Evolutionary conservation across 2,113 vertebrate genomes (phyloP), one percentile per base, ranked within the genome.

Genomic region (Formicarius rufipectus): DNA sequence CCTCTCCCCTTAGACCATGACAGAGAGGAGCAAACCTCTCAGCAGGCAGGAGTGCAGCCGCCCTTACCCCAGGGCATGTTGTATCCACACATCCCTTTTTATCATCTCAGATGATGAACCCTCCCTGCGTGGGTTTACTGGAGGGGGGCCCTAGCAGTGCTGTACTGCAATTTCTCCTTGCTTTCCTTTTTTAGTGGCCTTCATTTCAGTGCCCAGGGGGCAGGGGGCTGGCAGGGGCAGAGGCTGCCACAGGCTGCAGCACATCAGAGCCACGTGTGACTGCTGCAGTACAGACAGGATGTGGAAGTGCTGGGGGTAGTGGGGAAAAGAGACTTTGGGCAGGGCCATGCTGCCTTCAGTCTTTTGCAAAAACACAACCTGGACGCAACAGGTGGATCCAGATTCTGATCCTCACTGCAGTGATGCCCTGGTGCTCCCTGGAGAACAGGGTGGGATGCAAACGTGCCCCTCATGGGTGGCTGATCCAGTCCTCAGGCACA

Each of bases 211-310:
- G 33, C 3, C 0, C 39, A 59, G 31, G 0, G 1, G 37, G 22
- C 59, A 69, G 27, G 25, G 21, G 56, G 9, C 49, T 63, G 42
- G 10, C 28, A 63, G 39, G 27, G 37, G 2, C 45, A 31, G 49
- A 40, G 58, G 14, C 42, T 60, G 45, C 18, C 45, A 39, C 23
- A 0, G 1, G 7, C 82, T 12, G 14, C 35, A 66, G 59, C 58
- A 60, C 77, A 58, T n/a, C 67, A 74, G 81, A 67, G 50, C 68
- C 0, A 0, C 2, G 9, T 33, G 59, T 0, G 7, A 24, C 25
- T 1, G 4, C 58, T 0, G 2, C 44, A 35, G 19, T 10, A 6
- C 0, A 1, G 49, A 8, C 6, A 11, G 49, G 40, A n/a, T 4
- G n/a, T 68, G 58, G 40, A 76, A 79, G 73, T 13, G 58, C 22